phyloP scores from a whole-genome alignment of 64 coral and sea anemone species.

The Montipora sp. region DNA sequence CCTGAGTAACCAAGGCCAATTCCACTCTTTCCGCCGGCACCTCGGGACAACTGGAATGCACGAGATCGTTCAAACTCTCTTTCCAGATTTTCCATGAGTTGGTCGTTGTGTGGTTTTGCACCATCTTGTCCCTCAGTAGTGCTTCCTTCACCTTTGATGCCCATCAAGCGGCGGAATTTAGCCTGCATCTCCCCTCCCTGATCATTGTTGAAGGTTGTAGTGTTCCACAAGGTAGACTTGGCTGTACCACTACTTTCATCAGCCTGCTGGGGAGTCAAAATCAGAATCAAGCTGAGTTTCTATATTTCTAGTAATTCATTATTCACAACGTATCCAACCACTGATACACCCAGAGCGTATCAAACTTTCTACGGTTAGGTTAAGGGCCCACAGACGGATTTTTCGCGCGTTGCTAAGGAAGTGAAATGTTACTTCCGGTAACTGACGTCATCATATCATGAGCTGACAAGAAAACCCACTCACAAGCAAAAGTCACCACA shows the following conservation, averaged over 20 bases:
- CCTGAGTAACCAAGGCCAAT: slow-evolving; percentile 97
- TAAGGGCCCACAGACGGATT: no score
- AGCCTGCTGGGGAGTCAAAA: not conserved
- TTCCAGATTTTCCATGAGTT: slow-evolving; percentile 87
- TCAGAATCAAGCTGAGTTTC: no score
- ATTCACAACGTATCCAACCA: no score
- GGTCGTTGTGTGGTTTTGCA: slow-evolving; percentile 51
- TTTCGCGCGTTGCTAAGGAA: no score
- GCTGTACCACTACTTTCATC: not conserved
- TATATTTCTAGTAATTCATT: no score
- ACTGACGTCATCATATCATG: no score
- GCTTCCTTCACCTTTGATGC: slow-evolving; percentile 81
- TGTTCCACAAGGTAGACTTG: slow-evolving; percentile 62
- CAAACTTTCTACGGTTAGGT: no score
- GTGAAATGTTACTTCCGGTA: no score
- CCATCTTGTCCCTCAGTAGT: not conserved
- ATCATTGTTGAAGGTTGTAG: slow-evolving; percentile 81
- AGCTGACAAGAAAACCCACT: no score
- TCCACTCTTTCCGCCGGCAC: slow-evolving; percentile 97
- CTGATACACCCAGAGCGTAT: no score
- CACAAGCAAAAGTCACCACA: no score
- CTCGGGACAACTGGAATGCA: slow-evolving; percentile 96
- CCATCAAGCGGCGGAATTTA: slow-evolving; percentile 97
- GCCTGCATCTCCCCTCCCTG: slow-evolving; percentile 97
- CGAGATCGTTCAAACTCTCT: slow-evolving; percentile 98